A percentile compares a stretch with the other conserved stretches of the same genome.
These are phyloP conservation scores for Cinara cedri DNA, from an alignment of 2,888 invertebrate genomes.

Conservation along the genomic window DNA sequence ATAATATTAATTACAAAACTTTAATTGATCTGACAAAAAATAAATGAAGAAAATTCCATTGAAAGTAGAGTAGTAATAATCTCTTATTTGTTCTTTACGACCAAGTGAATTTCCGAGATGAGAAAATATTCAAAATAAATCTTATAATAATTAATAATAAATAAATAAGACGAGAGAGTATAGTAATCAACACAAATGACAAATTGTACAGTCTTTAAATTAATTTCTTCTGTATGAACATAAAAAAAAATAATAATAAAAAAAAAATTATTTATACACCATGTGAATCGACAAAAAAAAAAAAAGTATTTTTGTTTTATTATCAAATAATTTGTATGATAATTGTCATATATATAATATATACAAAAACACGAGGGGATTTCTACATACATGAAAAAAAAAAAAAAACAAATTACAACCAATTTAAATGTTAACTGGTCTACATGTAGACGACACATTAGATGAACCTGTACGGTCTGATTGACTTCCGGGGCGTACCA, in stretches of 20 bases:
- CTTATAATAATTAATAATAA: not conserved
- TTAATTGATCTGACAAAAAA: not conserved
- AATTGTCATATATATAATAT: not conserved
- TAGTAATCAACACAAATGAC: not conserved
- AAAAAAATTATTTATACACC: not conserved
- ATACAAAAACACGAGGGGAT: not conserved
- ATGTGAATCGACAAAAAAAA: not conserved
- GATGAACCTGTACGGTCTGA: constrained; percentile 53
- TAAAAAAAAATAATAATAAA: not conserved
- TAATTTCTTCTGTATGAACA: too few relatives aligned
- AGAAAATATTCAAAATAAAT: not conserved
- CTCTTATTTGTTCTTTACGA: too few relatives aligned
- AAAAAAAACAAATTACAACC: not conserved
- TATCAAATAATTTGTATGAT: not conserved
- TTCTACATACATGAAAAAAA: not conserved
- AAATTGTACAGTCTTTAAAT: not conserved
- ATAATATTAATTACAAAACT: not conserved
- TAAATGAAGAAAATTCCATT: not conserved
- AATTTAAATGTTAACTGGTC: constrained; percentile 44
- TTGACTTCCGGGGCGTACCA: constrained; percentile 53
- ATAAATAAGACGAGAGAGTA: not conserved
- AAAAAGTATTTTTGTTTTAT: not conserved
- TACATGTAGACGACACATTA: constrained; percentile 51
- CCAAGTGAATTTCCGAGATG: not conserved
- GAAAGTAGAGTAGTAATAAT: too few relatives aligned